Evolutionary conservation across 2,888 invertebrate species (phyloP).

Genomic region (Tipula vernalis): DNA sequence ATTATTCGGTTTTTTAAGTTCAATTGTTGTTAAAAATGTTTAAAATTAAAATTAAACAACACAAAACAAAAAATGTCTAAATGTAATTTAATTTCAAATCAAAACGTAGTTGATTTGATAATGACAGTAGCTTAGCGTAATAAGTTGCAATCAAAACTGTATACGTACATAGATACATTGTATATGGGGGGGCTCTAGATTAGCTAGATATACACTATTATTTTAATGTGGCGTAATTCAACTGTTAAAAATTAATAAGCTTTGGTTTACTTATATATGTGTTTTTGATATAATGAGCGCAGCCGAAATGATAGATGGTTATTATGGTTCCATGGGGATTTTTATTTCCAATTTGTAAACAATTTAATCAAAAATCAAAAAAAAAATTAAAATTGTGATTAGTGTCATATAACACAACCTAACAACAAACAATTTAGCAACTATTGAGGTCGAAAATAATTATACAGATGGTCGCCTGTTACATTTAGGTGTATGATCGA

Average conservation of each 20-base stretch:
- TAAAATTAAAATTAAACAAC: background rate
- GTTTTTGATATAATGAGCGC: background rate
- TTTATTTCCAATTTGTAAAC: background rate
- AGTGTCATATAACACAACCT: background rate
- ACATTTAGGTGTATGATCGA: background rate
- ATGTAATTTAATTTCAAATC: background rate
- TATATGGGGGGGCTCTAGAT: background rate
- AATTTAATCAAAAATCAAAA: background rate
- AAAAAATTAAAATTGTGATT: background rate
- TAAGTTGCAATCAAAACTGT: background rate
- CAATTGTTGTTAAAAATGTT: background rate
- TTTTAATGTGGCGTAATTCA: background rate
- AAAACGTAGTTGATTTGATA: background rate
- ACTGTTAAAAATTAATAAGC: background rate
- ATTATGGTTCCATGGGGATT: background rate
- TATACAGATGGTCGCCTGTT: background rate
- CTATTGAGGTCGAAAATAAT: background rate
- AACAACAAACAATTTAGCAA: background rate
- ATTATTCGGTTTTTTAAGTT: conserved; percentile 4
- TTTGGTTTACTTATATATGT: background rate
- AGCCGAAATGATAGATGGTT: background rate
- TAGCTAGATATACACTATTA: background rate
- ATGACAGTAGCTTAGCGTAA: background rate
- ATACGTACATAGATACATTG: background rate
- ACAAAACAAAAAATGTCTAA: background rate